A percentile compares a stretch with the other conserved stretches of the same genome.
Conservation (phyloP, 2,113 vertebrate genomes). For the Loxodonta africana region DNA sequence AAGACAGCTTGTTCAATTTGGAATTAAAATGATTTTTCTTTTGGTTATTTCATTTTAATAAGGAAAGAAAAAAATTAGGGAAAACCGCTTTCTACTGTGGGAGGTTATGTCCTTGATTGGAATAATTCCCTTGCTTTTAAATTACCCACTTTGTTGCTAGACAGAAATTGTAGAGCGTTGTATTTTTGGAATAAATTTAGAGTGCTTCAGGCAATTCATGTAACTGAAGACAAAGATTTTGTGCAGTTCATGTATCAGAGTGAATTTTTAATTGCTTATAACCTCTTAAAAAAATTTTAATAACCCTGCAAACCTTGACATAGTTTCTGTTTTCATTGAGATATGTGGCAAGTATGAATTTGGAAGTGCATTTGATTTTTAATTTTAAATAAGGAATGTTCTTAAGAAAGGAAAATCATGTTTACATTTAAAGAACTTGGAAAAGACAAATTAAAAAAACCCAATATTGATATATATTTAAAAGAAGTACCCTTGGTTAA, state of each 20-base stretch:
- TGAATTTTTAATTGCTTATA: slow-evolving; percentile 54
- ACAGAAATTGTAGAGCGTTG: background rate
- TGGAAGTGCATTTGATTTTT: background rate
- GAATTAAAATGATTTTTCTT: slow-evolving; percentile 30
- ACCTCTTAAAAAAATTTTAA: background rate
- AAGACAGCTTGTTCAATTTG: background rate
- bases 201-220: background rate
- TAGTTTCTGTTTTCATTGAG: slow-evolving; percentile 27
- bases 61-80: slow-evolving; percentile 16
- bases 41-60: slow-evolving; percentile 45
- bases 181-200: slow-evolving; percentile 30
- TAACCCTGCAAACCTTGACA: background rate
- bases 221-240: slow-evolving; percentile 45
- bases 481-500: slow-evolving; percentile 16
- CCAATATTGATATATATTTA: background rate
- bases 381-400: slow-evolving; percentile 38
- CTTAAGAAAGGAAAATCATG: background rate
- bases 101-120: background rate
- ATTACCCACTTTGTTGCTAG: background rate
- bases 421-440: slow-evolving; percentile 21
- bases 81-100: slow-evolving; percentile 28
- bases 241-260: background rate
- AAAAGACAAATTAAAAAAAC: slow-evolving; percentile 32
- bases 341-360: slow-evolving; percentile 36
- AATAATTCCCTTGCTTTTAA: slow-evolving; percentile 55